Percentiles rank a stretch among this genome's conserved stretches.
These are phyloP conservation scores for Embidobia sp. DNA, from an alignment of 2,888 invertebrate genomes.

Conservation along the genomic window DNA sequence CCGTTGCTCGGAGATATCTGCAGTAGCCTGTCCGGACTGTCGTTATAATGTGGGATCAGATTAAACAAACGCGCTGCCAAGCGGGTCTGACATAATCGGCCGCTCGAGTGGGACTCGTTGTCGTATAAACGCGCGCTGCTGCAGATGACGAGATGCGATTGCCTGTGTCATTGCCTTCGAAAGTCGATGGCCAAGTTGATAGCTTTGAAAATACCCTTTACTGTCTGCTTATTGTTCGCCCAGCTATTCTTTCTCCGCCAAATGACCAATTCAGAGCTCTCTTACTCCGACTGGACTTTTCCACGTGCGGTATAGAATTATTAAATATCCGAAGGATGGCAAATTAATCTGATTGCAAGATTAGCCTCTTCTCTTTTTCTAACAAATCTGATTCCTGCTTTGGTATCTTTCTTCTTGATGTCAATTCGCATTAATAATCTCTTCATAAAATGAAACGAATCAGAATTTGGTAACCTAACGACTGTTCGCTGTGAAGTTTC, in stretches of 20 bases:
- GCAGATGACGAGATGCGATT: constrained; percentile 71
- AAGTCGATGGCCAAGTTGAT: constrained; percentile 55
- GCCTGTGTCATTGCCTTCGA: constrained; percentile 67
- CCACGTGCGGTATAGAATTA: constrained; percentile 27
- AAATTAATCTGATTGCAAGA: constrained; percentile 6
- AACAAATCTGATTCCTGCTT: no score
- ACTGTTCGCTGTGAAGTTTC: no score
- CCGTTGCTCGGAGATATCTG: constrained; percentile 61
- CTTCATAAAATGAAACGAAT: no score
- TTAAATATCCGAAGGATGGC: constrained; percentile 24
- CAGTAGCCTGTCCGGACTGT: constrained; percentile 72
- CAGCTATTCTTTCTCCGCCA: constrained; percentile 27
- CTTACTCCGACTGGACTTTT: constrained; percentile 2
- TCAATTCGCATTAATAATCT: no score
- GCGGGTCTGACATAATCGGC: constrained; percentile 77
- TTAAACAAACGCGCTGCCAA: constrained; percentile 76
- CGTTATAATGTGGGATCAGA: constrained; percentile 78
- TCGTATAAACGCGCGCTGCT: constrained; percentile 62
- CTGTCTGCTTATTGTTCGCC: constrained; percentile 56
- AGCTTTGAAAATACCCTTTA: constrained; percentile 57
- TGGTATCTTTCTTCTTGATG: no score
- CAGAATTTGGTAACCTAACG: no score
- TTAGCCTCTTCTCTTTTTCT: no score
- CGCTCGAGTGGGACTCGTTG: constrained; percentile 66
- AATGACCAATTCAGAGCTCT: constrained; percentile 49